Base-by-base conservation (phyloP, 2,113 vertebrate genomes). In the Tyto alba region DNA sequence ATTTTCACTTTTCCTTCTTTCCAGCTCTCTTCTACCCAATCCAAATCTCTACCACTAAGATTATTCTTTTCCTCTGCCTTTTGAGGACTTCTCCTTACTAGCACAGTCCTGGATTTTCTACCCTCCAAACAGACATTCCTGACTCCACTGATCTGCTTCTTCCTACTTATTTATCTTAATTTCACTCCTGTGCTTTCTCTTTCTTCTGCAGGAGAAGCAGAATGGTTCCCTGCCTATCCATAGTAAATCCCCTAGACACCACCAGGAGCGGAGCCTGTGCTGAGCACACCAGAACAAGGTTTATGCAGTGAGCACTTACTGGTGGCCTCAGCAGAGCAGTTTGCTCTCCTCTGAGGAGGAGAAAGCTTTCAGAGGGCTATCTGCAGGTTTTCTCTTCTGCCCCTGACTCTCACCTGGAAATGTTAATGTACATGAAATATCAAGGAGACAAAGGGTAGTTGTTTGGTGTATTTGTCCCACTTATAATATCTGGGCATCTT, bases 381-480 rank as follows among this genome's bases (percentile, higher is more conserved):
- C 60, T 59, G 10, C 26, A 76, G 41, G 10, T 67, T 82, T 67
- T 53, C 9, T 69, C 34, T 48, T 74, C 52, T 67, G 32, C 9
- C 5, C 3, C 19, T 16, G 1, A 36, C n/a, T 77, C 55, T 38
- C n/a, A n/a, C 21, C 38, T 69, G 32, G 25, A 77, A 87, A 57
- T 0, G 1, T 16, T 34, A 60, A 60, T 34, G 30, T n/a, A 17
- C 14, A 3, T 1, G 0, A 69, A 74, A 32, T 22, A 48, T 20
- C 38, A 53, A 53, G 36, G 48, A 75, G 12, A 12, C 4, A 63
- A 69, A 74, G 6, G n/a, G 41, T 26, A 32, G 40, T 2, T 48
- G 5, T 27, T 82, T 36, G 72, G 15, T 36, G 7, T 38, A 8
- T 64, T 76, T 68, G 10, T 29, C 40, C 30, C 25, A n/a, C 10